These are phyloP conservation scores for Geophilus truncorum DNA, from an alignment of 2,888 invertebrate species.

Conservation along the genomic window DNA sequence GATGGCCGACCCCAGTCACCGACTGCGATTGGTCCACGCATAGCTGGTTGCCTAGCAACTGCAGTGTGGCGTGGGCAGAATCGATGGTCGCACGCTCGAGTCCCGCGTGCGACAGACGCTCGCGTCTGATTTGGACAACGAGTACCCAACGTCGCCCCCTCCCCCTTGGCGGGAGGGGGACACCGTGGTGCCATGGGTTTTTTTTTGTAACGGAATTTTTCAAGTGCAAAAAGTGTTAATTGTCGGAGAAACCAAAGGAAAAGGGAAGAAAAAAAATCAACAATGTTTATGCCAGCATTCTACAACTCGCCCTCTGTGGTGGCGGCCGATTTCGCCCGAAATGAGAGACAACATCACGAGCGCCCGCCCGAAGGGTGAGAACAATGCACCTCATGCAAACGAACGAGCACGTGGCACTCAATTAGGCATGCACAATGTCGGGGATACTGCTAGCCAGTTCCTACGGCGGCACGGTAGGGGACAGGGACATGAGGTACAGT, in stretches of 20 bases:
- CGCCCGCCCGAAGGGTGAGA: background rate
- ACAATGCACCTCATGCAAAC: background rate
- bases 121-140: background rate
- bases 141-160: background rate
- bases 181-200: background rate
- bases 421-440: background rate
- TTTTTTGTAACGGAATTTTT: no score
- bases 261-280: no score
- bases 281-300: background rate
- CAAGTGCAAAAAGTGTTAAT: no score
- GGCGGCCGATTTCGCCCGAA: background rate
- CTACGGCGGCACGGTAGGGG: background rate
- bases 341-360: background rate
- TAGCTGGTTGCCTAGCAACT: background rate
- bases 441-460: background rate
- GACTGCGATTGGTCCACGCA: background rate
- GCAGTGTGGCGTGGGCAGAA: background rate
- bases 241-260: no score
- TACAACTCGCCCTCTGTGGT: background rate
- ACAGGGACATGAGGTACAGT: background rate
- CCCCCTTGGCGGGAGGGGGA: slow-evolving; percentile 3
- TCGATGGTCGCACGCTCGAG: background rate
- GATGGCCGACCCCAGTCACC: background rate
- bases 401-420: background rate
- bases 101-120: background rate